Evolutionary conservation across 2,113 vertebrate genomes (phyloP).

Genomic region (Strix aluco): DNA sequence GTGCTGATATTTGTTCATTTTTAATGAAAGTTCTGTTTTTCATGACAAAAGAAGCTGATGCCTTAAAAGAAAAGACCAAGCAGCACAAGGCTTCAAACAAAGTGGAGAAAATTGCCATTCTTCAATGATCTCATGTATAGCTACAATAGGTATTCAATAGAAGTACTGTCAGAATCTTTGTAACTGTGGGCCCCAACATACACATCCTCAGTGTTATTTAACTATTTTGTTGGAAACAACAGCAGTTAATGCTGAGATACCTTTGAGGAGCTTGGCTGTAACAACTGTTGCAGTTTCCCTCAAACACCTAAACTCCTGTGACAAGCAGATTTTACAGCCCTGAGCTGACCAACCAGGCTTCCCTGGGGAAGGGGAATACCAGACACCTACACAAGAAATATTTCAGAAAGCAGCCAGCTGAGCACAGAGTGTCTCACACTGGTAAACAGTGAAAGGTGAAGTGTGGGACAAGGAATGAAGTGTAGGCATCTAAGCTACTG

Average conservation of each 20-base stretch:
- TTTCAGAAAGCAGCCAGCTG: background rate
- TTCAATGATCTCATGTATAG: background rate
- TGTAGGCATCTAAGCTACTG: background rate
- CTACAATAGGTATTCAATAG: background rate
- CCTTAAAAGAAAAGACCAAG: background rate
- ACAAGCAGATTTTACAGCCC: background rate
- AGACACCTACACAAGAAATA: background rate
- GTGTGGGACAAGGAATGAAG: background rate
- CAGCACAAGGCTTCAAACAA: background rate
- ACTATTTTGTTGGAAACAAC: background rate
- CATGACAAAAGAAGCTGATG: background rate
- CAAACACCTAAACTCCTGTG: background rate
- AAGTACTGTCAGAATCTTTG: background rate
- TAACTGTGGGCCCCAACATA: background rate
- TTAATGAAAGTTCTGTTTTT: background rate
- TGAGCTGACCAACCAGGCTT: background rate
- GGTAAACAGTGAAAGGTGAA: background rate
- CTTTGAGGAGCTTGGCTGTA: background rate
- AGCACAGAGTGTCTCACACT: background rate
- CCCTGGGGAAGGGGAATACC: background rate
- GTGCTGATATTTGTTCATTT: background rate
- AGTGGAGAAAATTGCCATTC: background rate
- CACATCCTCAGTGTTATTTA: background rate
- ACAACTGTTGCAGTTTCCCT: background rate
- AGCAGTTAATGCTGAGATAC: background rate